Evolutionary conservation across 2,113 vertebrate genomes (phyloP).

Genomic region (Pseudopodoces humilis): DNA sequence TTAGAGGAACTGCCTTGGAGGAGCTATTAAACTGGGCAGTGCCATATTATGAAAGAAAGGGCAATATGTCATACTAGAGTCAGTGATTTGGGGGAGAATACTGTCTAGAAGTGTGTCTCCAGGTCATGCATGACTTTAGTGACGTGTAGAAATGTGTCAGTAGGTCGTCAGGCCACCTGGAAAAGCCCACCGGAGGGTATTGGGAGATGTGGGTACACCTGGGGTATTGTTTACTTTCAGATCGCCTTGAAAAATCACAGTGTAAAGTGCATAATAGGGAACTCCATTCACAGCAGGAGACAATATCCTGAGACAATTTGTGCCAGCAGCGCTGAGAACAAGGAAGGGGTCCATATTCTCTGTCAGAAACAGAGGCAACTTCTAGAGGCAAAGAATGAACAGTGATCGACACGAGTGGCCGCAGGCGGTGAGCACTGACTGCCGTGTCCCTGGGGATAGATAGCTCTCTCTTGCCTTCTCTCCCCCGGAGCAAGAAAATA

Average conservation of each 20-base stretch:
- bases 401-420: background rate
- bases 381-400: background rate
- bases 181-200: background rate
- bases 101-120: background rate
- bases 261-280: background rate
- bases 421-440: background rate
- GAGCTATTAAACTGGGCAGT: background rate
- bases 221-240: background rate
- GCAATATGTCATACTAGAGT: background rate
- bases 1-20: background rate
- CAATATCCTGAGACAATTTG: background rate
- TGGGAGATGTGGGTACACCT: background rate
- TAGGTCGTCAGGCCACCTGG: background rate
- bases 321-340: background rate
- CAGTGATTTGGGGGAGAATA: background rate
- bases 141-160: background rate
- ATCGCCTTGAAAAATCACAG: rapidly evolving
- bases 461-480: background rate
- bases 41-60: background rate
- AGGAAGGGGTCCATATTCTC: background rate
- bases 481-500: background rate
- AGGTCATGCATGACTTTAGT: rapidly evolving
- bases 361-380: background rate
- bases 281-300: background rate
- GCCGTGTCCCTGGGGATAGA: background rate